Conservation (phyloP, 2,888 invertebrate genomes). For the Synergus laeviventris region DNA sequence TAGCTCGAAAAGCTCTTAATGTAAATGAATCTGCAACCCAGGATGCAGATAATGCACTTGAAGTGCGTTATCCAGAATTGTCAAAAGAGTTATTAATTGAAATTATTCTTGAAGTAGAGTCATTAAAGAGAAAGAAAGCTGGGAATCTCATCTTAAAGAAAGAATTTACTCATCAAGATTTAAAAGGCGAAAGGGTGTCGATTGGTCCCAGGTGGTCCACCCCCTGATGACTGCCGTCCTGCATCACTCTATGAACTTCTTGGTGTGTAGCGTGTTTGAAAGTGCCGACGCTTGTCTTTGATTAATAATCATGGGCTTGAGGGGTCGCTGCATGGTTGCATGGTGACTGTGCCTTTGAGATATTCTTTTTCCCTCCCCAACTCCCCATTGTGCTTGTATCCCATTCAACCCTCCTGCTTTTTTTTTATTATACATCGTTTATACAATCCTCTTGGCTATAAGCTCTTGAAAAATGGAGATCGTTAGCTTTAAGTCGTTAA, state of each 20-base stretch:
- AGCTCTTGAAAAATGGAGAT: constrained; percentile 1
- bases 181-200: constrained; percentile 25
- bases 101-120: not conserved
- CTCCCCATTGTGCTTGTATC: constrained; percentile 29
- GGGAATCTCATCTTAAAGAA: not conserved
- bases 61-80: no score
- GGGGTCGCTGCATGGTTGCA: constrained; percentile 53
- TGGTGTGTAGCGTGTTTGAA: constrained; percentile 45
- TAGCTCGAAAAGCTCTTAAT: constrained; percentile 1
- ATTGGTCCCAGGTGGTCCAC: constrained; percentile 29
- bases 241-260: constrained; percentile 8
- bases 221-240: constrained; percentile 1
- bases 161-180: constrained; percentile 24
- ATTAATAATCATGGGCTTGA: constrained; percentile 60
- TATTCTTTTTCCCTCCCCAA: constrained; percentile 22
- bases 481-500: not conserved
- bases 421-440: not conserved
- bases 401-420: not conserved
- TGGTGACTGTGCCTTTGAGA: constrained; percentile 40
- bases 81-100: no score
- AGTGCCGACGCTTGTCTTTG: constrained; percentile 56
- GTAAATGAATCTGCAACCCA: not conserved
- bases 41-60: no score
- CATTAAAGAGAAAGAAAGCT: not conserved
- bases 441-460: constrained; percentile 17